Base-by-base conservation (phyloP, 1,140 invertebrate genomes). In the Nautilus pompilius region DNA sequence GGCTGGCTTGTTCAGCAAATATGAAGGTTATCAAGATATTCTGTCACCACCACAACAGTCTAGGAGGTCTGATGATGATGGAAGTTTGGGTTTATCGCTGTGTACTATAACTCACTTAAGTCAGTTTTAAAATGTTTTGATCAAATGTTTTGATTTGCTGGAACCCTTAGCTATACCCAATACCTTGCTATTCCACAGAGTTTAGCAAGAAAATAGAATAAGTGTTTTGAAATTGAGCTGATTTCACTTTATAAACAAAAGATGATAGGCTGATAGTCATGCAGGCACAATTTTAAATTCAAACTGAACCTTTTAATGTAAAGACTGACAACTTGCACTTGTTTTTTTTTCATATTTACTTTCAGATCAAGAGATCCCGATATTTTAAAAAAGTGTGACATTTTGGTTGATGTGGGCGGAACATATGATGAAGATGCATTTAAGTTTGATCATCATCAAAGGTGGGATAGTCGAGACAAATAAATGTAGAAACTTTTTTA, bases 361-460 rank as follows among this genome's bases (percentile, higher is more conserved):
- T 74, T 28, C 60, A 87, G 87, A 77, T 87, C 88, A 6, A 76
- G 91, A 56, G 86, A 91, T 76, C 70, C 79, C n/a, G 72, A 76
- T 29, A 64, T 91, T 65, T 84, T 99, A 46, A 85, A 90, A 15
- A 87, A 87, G 5, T 98, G 95, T 85, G 93, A 98, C 78, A 90
- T 99, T 69, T 93, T 99, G 24, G 90, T 99, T 4, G 97, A 99
- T 85, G 96, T 99, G 29, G 97, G 97, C n/a, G 89, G 87, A 5
- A 87, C 89, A 20, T 99, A 91, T 83, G 87, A 98, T 84, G 89
- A 89, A 54, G 77, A 82, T 2, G 89, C 76, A 51, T 85, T 90
- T 64, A 86, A 90, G 72, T 99, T 91, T 84, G 97, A 99, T 84
- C 97, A 99, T 84, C 97, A 99, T 81, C 96, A 99, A 83, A 88